A percentile compares a stretch with the other conserved stretches of the same genome.
phyloP scores from a whole-genome alignment of 2,797 vertebrate genomes.

The Clarias laeviceps region DNA sequence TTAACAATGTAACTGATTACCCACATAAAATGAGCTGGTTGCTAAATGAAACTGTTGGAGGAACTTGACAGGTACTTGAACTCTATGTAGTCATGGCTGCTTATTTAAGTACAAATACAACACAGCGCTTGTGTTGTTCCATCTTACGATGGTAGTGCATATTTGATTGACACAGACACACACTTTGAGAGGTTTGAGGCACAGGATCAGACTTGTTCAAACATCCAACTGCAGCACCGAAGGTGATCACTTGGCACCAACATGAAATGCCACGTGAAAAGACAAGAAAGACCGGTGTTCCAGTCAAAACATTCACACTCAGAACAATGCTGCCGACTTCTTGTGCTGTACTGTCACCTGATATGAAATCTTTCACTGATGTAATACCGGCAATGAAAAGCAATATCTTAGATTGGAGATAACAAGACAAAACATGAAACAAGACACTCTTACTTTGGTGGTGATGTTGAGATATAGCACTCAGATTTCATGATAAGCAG shows the following conservation, averaged over 20 bases:
- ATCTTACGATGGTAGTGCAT: conserved; percentile 5
- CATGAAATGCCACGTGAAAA: conserved; percentile 27
- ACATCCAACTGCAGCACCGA: conserved; percentile 36
- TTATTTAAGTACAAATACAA: neutral
- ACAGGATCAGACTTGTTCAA: conserved; percentile 55
- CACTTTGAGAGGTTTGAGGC: conserved; percentile 23
- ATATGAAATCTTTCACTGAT: conserved; percentile 18
- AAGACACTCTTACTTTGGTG: neutral
- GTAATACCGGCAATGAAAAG: neutral
- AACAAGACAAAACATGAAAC: neutral
- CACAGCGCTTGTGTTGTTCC: neutral
- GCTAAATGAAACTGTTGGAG: neutral
- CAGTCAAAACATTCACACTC: conserved; percentile 47
- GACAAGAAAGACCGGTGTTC: conserved; percentile 14
- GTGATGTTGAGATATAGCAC: neutral
- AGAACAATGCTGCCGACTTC: neutral
- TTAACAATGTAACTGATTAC: neutral
- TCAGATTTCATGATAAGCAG: neutral
- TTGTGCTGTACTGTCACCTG: conserved; percentile 8
- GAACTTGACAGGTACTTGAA: conserved; percentile 1
- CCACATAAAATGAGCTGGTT: neutral
- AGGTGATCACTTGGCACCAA: conserved; percentile 41
- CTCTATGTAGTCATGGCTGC: neutral
- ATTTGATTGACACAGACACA: conserved; percentile 22
- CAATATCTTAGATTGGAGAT: neutral